Percentiles rank a stretch among this genome's conserved stretches.
phyloP scores from a whole-genome alignment of 2,888 invertebrate species.

The Patella ulyssiponensis region DNA sequence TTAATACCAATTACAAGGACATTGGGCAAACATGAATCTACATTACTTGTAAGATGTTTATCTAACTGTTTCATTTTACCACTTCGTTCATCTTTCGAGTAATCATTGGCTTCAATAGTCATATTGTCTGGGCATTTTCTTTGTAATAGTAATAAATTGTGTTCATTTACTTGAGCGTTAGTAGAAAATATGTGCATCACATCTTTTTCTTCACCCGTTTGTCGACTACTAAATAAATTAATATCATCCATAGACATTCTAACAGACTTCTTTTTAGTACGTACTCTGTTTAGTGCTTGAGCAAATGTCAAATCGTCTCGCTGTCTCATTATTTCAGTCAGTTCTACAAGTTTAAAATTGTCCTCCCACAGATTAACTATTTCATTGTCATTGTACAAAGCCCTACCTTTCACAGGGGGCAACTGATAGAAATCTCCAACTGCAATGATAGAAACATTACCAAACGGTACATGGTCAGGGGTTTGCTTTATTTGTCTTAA shows the following conservation, averaged over 20 bases:
- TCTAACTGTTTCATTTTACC: constrained; percentile 13
- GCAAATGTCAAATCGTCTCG: background rate
- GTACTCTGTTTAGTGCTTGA: background rate
- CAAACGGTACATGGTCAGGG: constrained; percentile 17
- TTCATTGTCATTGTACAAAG: background rate
- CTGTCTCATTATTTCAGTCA: constrained; percentile 21
- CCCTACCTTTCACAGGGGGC: constrained; percentile 19
- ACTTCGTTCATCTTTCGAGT: background rate
- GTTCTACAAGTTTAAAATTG: constrained; percentile 21
- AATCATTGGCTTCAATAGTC: background rate
- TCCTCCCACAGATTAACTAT: constrained; percentile 10
- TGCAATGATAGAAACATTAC: constrained; percentile 19
- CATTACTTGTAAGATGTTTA: background rate
- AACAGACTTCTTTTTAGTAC: background rate
- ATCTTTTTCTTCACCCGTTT: background rate
- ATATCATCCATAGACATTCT: background rate
- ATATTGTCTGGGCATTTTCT: background rate
- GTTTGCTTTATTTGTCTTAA: constrained; percentile 25
- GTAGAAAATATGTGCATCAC: background rate
- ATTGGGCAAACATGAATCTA: background rate
- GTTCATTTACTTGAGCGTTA: background rate
- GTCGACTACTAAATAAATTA: background rate
- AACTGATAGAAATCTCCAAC: constrained; percentile 29
- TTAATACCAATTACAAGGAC: constrained; percentile 10
- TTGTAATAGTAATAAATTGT: background rate